phyloP scores from a whole-genome alignment of 2,888 invertebrate genomes.

The Temnothorax unifasciatus region DNA sequence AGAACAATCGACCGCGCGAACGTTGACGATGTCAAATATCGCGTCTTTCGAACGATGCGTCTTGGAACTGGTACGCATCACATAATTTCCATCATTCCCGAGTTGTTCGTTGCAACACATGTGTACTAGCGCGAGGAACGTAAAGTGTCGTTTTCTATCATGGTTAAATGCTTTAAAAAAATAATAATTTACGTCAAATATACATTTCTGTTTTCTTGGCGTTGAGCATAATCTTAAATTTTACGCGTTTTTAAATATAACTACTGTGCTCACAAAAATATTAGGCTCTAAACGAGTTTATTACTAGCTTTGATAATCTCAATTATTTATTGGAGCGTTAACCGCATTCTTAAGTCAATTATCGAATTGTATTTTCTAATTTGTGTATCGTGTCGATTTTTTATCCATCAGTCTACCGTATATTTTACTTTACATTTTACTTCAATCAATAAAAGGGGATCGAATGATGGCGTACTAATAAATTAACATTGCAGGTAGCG shows the following conservation, averaged over 20 bases:
- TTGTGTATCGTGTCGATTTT: background rate
- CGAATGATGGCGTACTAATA: background rate
- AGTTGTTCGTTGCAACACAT: background rate
- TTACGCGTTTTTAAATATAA: background rate
- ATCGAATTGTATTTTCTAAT: too few species aligned
- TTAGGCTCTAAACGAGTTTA: too few species aligned
- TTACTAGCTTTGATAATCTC: too few species aligned
- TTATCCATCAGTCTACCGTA: background rate
- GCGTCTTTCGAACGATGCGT: slow-evolving; percentile 42
- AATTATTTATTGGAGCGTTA: too few species aligned
- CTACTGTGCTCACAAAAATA: too few species aligned
- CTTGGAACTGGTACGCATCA: slow-evolving; percentile 48
- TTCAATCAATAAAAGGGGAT: background rate
- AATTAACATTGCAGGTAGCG: slow-evolving; percentile 87
- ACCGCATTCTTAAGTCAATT: too few species aligned
- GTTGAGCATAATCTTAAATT: background rate
- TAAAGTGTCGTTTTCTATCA: background rate
- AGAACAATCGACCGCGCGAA: background rate
- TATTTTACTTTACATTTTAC: background rate
- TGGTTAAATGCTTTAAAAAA: background rate
- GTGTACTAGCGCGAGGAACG: background rate
- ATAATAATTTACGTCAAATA: background rate
- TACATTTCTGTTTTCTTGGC: background rate
- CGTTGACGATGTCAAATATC: background rate
- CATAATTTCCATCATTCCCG: background rate